Evolutionary conservation across 2,888 invertebrate genomes (phyloP), one percentile per base, ranked within the genome.

Genomic region (Drosophila mettleri): DNA sequence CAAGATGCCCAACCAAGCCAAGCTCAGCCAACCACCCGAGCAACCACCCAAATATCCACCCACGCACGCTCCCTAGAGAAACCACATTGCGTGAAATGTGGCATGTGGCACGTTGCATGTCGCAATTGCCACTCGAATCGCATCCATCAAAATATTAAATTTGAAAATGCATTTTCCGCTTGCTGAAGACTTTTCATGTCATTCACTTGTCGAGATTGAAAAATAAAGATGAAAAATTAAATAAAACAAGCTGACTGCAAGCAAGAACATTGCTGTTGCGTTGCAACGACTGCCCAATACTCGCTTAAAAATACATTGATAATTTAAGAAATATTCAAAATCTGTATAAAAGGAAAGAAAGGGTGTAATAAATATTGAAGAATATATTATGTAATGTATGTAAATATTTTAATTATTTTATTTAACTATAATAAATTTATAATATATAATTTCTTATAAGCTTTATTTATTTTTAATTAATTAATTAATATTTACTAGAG

Each of bases 151-250:
- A 60, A 46, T 16, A 53, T 22, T 5, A 29, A 34, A 51, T 61
- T 74, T 74, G 22, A 49, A 62, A 61, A 70, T 22, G 49, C 48
- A 71, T 53, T 74, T 78, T 60, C 54, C 69, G 63, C 74, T 74
- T 60, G 49, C 78, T 80, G 65, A 68, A 74, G 80, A 55, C 72
- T 73, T 76, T 70, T 48, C 68, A 63, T 62, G 71, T 77, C 80
- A 80, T 83, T 64, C 88, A 80, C 65, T 69, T 58, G 45, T 12
- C 45, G 27, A 43, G 49, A 64, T 49, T 58, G 46, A 12, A 59
- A 74, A 57, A 18, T 1, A 12, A 16, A 18, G 18, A 18, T 5
- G 24, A 59, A 16, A 16, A 31, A 31, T 2, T 12, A 2, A 31
- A 31, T 12, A 31, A 12, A 31, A 29, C 29, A 29, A 29, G 1